Evolutionary conservation across 2,113 vertebrate genomes (phyloP), one percentile per base, ranked within the genome.

Genomic region (Galemys pyrenaicus): DNA sequence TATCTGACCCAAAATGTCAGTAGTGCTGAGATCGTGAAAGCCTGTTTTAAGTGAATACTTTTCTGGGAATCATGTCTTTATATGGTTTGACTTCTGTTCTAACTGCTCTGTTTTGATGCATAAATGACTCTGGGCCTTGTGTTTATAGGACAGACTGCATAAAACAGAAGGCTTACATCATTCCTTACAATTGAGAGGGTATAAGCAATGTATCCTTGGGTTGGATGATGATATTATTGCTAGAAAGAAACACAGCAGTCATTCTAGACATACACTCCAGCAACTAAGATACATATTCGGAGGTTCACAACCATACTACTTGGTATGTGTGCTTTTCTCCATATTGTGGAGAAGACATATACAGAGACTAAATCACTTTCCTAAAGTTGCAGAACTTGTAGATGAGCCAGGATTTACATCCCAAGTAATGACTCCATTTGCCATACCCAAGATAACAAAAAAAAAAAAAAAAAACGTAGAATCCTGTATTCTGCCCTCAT

Each of bases 11-110:
- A 20, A 19, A 74, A 84, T 9, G 75, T 58, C n/a, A 41, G 1
- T 0, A 56, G 32, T 60, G n/a, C 67, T 39, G 30, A 51, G 67
- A 8, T 37, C 17, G 11, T 73, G n/a, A 94, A 70, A n/a, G 35
- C 9, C 28, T 87, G 37, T 88, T 87, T 79, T 49, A 77, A 51
- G 1, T 51, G 41, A 81, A 51, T 77, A 54, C 28, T 51, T 89
- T 94, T 91, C 85, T 96, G 68, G 82, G 56, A 75, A 86, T 35
- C 83, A 32, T 91, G 86, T 60, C 79, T 95, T 96, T 94, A 78
- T 86, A 91, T 89, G 91, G 79, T 13, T 78, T 91, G 37, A 51
- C 92, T 91, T 96, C 81, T 96, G 37, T 84, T 81, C 74, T 35
- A 35, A 51, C 39, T 77, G 83, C 56, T 83, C 81, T 92, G 24